Conservation (phyloP, 2,888 invertebrate species). For the Uropetala carovei region DNA sequence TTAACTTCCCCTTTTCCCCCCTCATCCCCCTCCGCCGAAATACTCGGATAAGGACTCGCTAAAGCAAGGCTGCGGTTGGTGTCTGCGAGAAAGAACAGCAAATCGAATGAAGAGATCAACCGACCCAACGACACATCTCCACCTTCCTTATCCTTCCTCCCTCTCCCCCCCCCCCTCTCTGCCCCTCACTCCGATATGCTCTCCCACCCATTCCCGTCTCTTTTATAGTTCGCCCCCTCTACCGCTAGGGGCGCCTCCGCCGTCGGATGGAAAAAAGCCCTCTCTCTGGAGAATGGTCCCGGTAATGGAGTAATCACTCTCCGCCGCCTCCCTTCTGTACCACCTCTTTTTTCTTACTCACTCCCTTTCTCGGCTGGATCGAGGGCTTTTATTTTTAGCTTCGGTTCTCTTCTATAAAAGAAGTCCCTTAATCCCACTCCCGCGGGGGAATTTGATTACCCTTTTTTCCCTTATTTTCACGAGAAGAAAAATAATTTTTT, state of each 20-base stretch:
- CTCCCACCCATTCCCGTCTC: background rate
- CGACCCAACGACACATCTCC: slow-evolving; percentile 30
- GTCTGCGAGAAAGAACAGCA: slow-evolving; percentile 36
- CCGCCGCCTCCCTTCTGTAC: background rate
- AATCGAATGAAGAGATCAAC: slow-evolving; percentile 37
- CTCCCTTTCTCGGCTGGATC: background rate
- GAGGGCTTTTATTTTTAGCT: background rate
- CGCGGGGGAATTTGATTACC: slow-evolving; percentile 51
- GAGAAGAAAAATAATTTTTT: slow-evolving; percentile 3
- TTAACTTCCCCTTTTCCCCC: background rate
- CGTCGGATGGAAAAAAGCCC: background rate
- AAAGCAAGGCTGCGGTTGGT: slow-evolving; percentile 26
- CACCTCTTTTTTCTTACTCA: background rate
- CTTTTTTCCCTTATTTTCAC: slow-evolving; percentile 39
- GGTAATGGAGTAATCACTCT: slow-evolving; percentile 59
- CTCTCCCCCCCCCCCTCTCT: background rate
- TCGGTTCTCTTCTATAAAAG: background rate
- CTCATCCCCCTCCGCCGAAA: background rate
- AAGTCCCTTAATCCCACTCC: slow-evolving; percentile 47
- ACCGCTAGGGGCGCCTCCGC: slow-evolving; percentile 23
- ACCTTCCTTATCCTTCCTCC: background rate
- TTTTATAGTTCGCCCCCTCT: slow-evolving; percentile 36
- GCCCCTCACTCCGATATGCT: background rate
- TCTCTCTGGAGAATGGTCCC: slow-evolving; percentile 37
- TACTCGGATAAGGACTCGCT: background rate